Percentiles rank a stretch among this genome's conserved stretches.
Evolutionary conservation across 2,888 invertebrate genomes (phyloP).

Genomic region (Chrysotoxum bicinctum): DNA sequence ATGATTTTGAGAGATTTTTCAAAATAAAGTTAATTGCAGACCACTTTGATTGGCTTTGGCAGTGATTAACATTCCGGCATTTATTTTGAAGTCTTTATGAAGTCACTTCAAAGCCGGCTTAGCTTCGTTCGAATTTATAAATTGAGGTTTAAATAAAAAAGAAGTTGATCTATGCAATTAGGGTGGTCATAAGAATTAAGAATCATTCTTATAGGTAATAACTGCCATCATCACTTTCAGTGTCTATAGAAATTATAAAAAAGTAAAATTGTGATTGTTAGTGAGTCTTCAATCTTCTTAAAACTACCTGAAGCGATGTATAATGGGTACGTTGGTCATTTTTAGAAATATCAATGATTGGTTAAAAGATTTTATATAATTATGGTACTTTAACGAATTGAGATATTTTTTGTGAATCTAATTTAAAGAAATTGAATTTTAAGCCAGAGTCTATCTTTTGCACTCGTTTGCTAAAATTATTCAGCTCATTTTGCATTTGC

Average conservation of each 20-base stretch:
- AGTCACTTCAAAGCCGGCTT: slow-evolving; percentile 10
- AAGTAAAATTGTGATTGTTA: neutral
- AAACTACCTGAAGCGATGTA: neutral
- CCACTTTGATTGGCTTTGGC: slow-evolving; percentile 24
- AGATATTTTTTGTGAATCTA: too few relatives aligned
- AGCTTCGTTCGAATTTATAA: neutral
- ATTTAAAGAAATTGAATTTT: neutral
- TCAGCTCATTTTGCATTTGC: too few relatives aligned
- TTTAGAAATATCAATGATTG: neutral
- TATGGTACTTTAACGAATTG: too few relatives aligned
- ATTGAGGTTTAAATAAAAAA: neutral
- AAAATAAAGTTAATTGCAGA: slow-evolving; percentile 22
- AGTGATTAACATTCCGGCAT: slow-evolving; percentile 14
- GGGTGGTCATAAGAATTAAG: neutral
- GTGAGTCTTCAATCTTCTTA: neutral
- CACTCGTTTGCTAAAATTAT: too few relatives aligned
- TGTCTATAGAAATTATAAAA: neutral
- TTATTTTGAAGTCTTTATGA: slow-evolving; percentile 8
- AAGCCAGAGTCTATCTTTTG: too few relatives aligned
- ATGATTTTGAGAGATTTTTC: neutral
- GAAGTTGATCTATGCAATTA: neutral
- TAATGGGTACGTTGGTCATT: neutral
- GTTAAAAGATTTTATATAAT: neutral
- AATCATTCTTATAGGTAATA: slow-evolving; percentile 13
- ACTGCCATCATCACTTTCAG: slow-evolving; percentile 16